Base-by-base conservation (phyloP, 2,888 invertebrate species). In the Galerucella pusilla region DNA sequence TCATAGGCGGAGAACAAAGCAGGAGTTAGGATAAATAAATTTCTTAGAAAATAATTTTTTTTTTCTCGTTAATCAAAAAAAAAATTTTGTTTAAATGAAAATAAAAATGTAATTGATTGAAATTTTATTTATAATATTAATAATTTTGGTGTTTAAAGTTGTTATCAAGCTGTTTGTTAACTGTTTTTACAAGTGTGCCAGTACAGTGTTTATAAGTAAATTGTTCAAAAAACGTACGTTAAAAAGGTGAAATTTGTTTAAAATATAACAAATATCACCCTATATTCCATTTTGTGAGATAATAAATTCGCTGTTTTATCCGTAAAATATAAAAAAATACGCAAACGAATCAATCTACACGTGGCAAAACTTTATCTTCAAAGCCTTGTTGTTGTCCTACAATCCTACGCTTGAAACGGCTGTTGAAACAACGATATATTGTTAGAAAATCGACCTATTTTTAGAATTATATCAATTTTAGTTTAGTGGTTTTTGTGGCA, bases 401-500 rank as follows among this genome's bases (percentile, higher is more conserved):
- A 68, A 20, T 57, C 9, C 2, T 57, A 20, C 20, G 57, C 7
- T 59, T 35, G 16, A 64, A 74, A 63, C 25, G 45, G 69, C 65
- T 59, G 16, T 74, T 45, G 25, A 60, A 72, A 60, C 54, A 25
- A n/a, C 35, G 63, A 45, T 71, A 45, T 54, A 57, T 35, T 60
- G 59, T 59, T 54, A 66, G 49, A 66, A 69, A 63, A 66, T 67
- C 63, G 35, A 60, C 57, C 70, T 74, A 74, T 69, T 65, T 69
- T 59, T 74, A 74, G 70, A 74, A 70, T 70, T 74, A 59, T 69
- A 74, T 74, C 74, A 70, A 74, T 28, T 74, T 45, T 42, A 69
- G 46, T 68, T 74, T 68, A 69, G 74, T 70, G 74, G 74, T 74
- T 74, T 74, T 65, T 70, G 74, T 74, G 74, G 74, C 67, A 66